A percentile compares a stretch with the other conserved stretches of the same genome.
phyloP scores from a whole-genome alignment of 2,888 invertebrate genomes.

The Hesperia comma region DNA sequence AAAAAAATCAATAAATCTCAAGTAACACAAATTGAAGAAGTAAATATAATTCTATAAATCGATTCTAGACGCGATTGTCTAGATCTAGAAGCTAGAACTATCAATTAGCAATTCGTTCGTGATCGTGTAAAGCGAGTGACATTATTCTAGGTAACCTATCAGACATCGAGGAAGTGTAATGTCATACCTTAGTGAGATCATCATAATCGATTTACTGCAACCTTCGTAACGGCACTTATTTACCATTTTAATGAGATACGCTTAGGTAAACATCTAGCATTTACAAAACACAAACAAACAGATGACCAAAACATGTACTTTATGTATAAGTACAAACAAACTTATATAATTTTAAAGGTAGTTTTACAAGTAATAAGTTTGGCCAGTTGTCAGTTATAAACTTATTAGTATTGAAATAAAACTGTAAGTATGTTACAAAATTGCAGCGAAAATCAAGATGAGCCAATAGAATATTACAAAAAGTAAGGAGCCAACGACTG shows the following conservation, averaged over 20 bases:
- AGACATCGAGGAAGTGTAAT: slow-evolving; percentile 35
- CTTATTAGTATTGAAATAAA: too few relatives aligned
- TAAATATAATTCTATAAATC: slow-evolving; percentile 4
- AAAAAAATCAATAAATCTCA: neutral
- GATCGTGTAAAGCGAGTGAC: slow-evolving; percentile 20
- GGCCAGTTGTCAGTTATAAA: too few relatives aligned
- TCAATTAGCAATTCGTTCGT: slow-evolving; percentile 17
- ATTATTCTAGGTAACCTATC: slow-evolving; percentile 40
- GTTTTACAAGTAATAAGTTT: too few relatives aligned
- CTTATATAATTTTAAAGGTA: too few relatives aligned
- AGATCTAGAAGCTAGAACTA: slow-evolving; percentile 6
- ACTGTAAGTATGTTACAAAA: too few relatives aligned
- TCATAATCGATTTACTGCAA: slow-evolving; percentile 47
- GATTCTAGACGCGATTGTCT: slow-evolving; percentile 2
- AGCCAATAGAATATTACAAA: too few relatives aligned
- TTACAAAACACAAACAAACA: slow-evolving; percentile 21
- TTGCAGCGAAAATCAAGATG: too few relatives aligned
- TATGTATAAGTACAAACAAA: too few relatives aligned
- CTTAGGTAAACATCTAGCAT: slow-evolving; percentile 42
- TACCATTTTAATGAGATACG: slow-evolving; percentile 48
- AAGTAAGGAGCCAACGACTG: too few relatives aligned
- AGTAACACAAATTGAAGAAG: neutral
- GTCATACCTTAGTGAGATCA: slow-evolving; percentile 46
- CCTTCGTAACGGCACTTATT: slow-evolving; percentile 46
- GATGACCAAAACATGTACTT: neutral